Base-by-base conservation (phyloP, 1,140 invertebrate species). In the Drosophila simulans region DNA sequence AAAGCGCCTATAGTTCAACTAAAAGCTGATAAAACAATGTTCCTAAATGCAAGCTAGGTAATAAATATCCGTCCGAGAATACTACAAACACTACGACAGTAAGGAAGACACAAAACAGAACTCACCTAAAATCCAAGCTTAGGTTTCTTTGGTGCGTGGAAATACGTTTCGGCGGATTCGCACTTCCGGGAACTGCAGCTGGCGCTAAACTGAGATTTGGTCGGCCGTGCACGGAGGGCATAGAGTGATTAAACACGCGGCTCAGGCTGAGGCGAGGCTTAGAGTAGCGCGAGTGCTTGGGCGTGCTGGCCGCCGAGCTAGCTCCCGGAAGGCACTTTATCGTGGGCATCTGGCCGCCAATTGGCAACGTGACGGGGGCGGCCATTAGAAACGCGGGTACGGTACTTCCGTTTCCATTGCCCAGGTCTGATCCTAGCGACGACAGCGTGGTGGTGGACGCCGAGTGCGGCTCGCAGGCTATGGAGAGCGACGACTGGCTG, bases 81-180 rank as follows among this genome's bases (percentile, higher is more conserved):
- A 10, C 31, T 10, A 31, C 1, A 31, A 31, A 31, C 31, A 10
- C 31, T 31, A 31, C 31, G 2, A 31, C 31, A 8, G 31, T 2
- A 10, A 31, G 31, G 31, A 8, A 34, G 12, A 35, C 2, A 15
- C 7, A 2, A 11, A 25, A 7, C 22, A 27, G 5, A 5, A 84
- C 78, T 80, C 91, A 96, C 95, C 95, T 95, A 88, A 96, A 96
- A 92, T 96, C 96, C 68, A 96, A 93, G 86, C 95, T 96, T 72
- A 96, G 94, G 92, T 96, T 96, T 82, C 96, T 94, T 92, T 96
- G 96, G 93, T 96, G 96, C 72, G 94, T 95, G 75, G 94, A 95
- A 81, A 95, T 93, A 84, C 95, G 93, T 80, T 95, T 94, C 51
- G 93, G 94, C 66, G 93, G 93, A 70, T 93, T 86, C 72, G 15